A percentile compares a stretch with the other conserved stretches of the same genome.
These are phyloP conservation scores for Oncorhynchus clarkii DNA, from an alignment of 2,113 vertebrate species.

Conservation along the genomic window DNA sequence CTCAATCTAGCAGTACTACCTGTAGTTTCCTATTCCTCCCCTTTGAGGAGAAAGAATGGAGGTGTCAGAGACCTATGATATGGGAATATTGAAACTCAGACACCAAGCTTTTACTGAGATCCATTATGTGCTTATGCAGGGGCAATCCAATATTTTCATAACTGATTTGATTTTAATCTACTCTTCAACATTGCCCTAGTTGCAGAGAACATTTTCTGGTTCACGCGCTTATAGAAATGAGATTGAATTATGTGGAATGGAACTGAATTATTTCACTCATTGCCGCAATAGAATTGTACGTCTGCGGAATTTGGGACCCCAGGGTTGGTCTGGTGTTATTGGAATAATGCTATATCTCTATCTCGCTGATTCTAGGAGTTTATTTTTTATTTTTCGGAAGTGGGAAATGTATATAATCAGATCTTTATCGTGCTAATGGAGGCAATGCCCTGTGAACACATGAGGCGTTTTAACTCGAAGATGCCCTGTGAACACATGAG, in stretches of 20 bases:
- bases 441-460: neutral
- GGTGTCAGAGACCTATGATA: neutral
- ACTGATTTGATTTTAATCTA: constrained; percentile 30
- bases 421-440: constrained; percentile 17
- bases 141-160: constrained; percentile 30
- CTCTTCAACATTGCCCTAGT: constrained; percentile 8
- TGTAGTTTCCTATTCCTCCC: neutral
- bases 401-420: constrained; percentile 15
- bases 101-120: constrained; percentile 9
- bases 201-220: constrained; percentile 13
- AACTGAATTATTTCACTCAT: constrained; percentile 25
- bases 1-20: constrained; percentile 4
- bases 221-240: constrained; percentile 17
- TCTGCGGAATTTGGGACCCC: neutral
- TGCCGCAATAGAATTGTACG: constrained; percentile 9
- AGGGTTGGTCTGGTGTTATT: constrained; percentile 6
- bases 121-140: constrained; percentile 20
- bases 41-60: too few relatives aligned
- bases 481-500: neutral
- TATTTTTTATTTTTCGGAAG: neutral
- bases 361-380: constrained; percentile 7
- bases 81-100: neutral
- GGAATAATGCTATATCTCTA: constrained; percentile 11
- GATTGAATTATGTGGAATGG: constrained; percentile 18
- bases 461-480: neutral